phyloP scores from a whole-genome alignment of 2,113 vertebrate species.

The Pristiophorus japonicus region DNA sequence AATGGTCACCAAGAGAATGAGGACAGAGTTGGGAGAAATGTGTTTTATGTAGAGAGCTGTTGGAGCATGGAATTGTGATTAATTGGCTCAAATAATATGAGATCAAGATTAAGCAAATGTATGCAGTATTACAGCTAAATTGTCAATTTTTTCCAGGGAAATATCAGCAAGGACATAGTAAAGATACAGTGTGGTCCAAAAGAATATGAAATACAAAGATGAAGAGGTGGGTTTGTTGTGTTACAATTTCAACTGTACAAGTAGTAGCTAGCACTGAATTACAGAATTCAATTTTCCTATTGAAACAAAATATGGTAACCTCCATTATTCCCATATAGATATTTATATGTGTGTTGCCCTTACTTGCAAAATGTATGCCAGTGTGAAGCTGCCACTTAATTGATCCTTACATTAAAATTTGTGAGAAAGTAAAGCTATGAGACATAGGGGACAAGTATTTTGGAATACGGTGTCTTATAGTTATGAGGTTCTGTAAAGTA shows the following conservation, averaged over 20 bases:
- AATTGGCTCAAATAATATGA: background rate
- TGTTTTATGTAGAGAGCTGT: too few relatives aligned
- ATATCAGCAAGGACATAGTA: background rate
- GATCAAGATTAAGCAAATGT: background rate
- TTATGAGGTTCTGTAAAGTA: background rate
- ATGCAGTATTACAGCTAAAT: background rate
- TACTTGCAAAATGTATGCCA: background rate
- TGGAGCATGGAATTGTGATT: too few relatives aligned
- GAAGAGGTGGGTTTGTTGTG: background rate
- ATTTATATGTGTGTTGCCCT: background rate
- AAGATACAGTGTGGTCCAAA: background rate
- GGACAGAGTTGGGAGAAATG: too few relatives aligned
- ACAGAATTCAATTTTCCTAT: background rate
- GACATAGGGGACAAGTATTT: background rate
- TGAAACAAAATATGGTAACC: background rate
- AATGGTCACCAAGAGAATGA: too few relatives aligned
- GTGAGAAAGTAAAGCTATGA: background rate
- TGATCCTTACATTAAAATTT: background rate
- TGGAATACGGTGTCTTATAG: background rate
- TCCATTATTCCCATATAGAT: background rate
- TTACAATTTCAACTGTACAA: background rate
- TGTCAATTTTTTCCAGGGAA: background rate
- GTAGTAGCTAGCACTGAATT: background rate
- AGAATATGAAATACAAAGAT: background rate
- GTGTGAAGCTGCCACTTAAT: background rate